Conservation (phyloP, 2,797 vertebrate species). For the Ptychobarbus kaznakovi region DNA sequence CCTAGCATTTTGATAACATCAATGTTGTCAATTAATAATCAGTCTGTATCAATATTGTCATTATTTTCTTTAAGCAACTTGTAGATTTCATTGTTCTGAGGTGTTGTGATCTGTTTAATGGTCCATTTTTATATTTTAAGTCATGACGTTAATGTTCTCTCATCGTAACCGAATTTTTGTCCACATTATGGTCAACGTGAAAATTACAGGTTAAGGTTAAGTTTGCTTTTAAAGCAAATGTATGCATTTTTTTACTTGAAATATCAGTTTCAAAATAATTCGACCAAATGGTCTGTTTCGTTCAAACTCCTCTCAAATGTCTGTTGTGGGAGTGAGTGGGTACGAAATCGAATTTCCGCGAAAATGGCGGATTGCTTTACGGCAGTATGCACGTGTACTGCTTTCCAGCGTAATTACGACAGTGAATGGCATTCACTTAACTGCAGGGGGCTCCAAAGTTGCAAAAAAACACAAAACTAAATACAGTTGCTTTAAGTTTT, state of each 20-base stretch:
- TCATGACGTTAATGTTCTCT: neutral
- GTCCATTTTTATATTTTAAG: neutral
- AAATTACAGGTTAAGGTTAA: neutral
- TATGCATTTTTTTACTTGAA: neutral
- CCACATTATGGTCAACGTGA: neutral
- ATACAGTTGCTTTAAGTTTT: neutral
- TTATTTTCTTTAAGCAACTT: constrained; percentile 11
- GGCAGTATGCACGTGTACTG: neutral
- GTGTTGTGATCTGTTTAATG: constrained; percentile 27
- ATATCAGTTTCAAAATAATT: neutral
- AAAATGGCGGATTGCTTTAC: neutral
- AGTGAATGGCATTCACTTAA: neutral
- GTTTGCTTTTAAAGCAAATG: neutral
- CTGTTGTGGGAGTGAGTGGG: neutral
- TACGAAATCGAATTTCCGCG: neutral
- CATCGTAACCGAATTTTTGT: neutral
- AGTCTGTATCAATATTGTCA: constrained; percentile 23
- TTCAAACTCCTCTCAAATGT: neutral
- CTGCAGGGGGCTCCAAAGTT: neutral
- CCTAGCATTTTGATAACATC: constrained; percentile 34
- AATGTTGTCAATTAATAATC: constrained; percentile 31
- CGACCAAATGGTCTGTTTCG: neutral
- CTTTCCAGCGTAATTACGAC: neutral
- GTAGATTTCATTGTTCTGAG: constrained; percentile 28
- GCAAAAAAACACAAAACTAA: neutral